Conservation (phyloP, 1,140 invertebrate species). For the Pemphigus obesinymphae region DNA sequence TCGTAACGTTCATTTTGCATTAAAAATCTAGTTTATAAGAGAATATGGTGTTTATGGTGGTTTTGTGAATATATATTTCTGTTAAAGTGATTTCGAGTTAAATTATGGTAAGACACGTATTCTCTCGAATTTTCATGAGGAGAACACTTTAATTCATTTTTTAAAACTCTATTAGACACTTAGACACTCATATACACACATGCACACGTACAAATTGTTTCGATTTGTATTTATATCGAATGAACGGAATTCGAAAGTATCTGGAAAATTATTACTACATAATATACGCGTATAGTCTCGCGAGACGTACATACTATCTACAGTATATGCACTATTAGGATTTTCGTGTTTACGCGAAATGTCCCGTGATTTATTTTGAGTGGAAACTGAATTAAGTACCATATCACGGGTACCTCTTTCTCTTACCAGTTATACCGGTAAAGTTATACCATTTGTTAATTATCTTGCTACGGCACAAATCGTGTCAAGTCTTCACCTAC, state of each 20-base stretch:
- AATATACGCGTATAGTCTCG: too few relatives aligned
- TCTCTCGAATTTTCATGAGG: neutral
- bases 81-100: neutral
- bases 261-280: neutral
- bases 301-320: too few relatives aligned
- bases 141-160: neutral
- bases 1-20: neutral
- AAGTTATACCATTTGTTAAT: slow-evolving; percentile 32
- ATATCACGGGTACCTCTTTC: neutral
- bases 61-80: neutral
- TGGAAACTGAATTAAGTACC: slow-evolving; percentile 22
- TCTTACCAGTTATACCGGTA: neutral
- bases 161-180: neutral
- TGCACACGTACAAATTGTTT: too few relatives aligned
- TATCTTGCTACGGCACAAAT: neutral
- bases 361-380: slow-evolving; percentile 12
- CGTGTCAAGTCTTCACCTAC: slow-evolving; percentile 8
- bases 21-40: neutral
- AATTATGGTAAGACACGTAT: neutral
- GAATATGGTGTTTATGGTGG: neutral
- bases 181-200: too few relatives aligned
- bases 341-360: neutral
- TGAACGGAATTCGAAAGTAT: too few relatives aligned
- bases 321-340: neutral
- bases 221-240: too few relatives aligned